Conservation (phyloP, 2,888 invertebrate genomes). For the Eubasilissa splendida region DNA sequence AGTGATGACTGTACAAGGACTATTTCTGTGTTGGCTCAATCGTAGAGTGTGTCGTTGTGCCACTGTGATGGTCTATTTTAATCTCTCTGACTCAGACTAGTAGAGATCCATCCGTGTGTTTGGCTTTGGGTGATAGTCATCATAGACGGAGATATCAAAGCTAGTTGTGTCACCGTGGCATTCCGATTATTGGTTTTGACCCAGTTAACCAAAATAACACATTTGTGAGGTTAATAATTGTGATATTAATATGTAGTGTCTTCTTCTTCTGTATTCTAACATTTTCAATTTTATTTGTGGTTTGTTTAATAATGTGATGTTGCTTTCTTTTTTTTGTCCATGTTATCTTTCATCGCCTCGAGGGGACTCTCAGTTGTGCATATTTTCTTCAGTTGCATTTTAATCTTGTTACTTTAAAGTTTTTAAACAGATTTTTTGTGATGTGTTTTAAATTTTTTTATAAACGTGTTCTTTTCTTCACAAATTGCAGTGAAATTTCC, state of each 20-base stretch:
- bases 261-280: not conserved
- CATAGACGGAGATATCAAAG: slow-evolving; percentile 20
- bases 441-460: no score
- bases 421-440: no score
- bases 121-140: slow-evolving; percentile 26
- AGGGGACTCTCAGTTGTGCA: no score
- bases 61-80: slow-evolving; percentile 42
- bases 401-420: no score
- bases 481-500: no score
- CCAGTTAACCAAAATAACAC: slow-evolving; percentile 48
- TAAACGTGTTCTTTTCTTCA: no score
- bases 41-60: slow-evolving; percentile 31
- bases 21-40: slow-evolving; percentile 42
- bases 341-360: not conserved
- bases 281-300: not conserved
- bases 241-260: not conserved
- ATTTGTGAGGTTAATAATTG: slow-evolving; percentile 37
- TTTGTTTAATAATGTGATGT: not conserved
- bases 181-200: slow-evolving; percentile 51
- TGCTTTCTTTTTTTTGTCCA: slow-evolving; percentile 3
- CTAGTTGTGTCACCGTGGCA: slow-evolving; percentile 41
- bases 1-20: slow-evolving; percentile 27
- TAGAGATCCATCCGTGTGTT: slow-evolving; percentile 30
- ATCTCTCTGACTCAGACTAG: slow-evolving; percentile 45
- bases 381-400: no score